Percentiles rank a stretch among this genome's conserved stretches.
These are phyloP conservation scores for Brachyalestes nurse DNA, from an alignment of 2,797 vertebrate species.

Conservation along the genomic window DNA sequence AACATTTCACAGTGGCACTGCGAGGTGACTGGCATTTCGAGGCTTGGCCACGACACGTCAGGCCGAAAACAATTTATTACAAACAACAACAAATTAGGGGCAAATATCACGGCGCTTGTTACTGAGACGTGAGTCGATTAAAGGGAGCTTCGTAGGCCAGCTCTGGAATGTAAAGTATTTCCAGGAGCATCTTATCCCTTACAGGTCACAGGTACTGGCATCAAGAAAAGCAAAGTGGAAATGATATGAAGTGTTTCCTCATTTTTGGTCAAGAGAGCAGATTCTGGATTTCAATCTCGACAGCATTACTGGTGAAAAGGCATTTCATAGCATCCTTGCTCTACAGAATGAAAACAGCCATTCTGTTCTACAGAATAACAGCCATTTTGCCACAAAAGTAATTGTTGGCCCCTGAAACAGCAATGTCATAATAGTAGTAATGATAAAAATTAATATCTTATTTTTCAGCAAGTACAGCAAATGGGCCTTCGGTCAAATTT, in stretches of 20 bases:
- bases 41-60: slow-evolving; percentile 44
- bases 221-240: background rate
- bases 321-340: too few relatives aligned
- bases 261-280: background rate
- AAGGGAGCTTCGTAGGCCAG: slow-evolving; percentile 35
- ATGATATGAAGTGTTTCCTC: background rate
- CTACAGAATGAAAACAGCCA: too few relatives aligned
- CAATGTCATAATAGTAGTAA: too few relatives aligned
- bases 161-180: slow-evolving; percentile 23
- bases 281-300: too few relatives aligned
- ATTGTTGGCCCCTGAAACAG: too few relatives aligned
- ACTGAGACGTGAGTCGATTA: slow-evolving; percentile 27
- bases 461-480: too few relatives aligned
- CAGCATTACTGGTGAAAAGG: too few relatives aligned
- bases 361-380: too few relatives aligned
- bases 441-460: too few relatives aligned
- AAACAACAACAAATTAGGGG: slow-evolving; percentile 52
- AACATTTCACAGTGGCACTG: slow-evolving; percentile 56
- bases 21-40: slow-evolving; percentile 57
- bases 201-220: background rate
- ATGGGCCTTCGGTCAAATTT: too few relatives aligned
- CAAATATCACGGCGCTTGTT: slow-evolving; percentile 40
- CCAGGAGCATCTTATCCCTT: background rate
- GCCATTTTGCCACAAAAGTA: too few relatives aligned
- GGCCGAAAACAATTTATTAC: slow-evolving; percentile 50